Evolutionary conservation across 2,888 invertebrate genomes (phyloP).

Genomic region (Diloba caeruleocephala): DNA sequence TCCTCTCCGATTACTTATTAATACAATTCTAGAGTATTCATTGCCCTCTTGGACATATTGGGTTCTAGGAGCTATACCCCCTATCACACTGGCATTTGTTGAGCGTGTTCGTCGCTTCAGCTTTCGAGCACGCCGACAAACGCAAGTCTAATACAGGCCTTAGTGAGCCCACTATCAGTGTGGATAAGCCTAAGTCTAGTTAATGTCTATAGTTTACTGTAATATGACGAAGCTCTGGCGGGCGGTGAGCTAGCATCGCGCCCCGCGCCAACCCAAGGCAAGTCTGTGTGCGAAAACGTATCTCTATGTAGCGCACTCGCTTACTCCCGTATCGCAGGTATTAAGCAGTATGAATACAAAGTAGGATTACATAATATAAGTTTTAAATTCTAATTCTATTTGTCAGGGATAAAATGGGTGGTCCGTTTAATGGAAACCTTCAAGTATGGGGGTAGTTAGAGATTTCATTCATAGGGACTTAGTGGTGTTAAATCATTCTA

Average conservation of each 20-base stretch:
- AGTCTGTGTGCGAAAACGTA: conserved; percentile 83
- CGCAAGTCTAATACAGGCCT: neutral
- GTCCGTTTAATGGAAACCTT: too few relatives aligned
- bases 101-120: too few relatives aligned
- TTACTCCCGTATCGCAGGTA: conserved; percentile 29
- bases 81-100: conserved; percentile 5
- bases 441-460: too few relatives aligned
- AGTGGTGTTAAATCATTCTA: too few relatives aligned
- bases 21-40: neutral
- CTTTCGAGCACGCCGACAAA: neutral
- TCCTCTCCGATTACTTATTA: too few relatives aligned
- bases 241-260: conserved; percentile 83
- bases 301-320: conserved; percentile 58
- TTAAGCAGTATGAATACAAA: neutral
- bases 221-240: conserved; percentile 78
- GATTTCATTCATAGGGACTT: too few relatives aligned
- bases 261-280: conserved; percentile 84
- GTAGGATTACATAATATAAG: neutral
- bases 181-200: conserved; percentile 51
- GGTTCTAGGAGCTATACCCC: neutral
- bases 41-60: conserved; percentile 3
- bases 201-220: conserved; percentile 75
- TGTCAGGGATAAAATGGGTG: too few relatives aligned
- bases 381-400: too few relatives aligned
- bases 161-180: conserved; percentile 39